Percentiles rank a stretch among this genome's conserved stretches.
Conservation (phyloP, 2,888 invertebrate species). For the Cancer borealis region DNA sequence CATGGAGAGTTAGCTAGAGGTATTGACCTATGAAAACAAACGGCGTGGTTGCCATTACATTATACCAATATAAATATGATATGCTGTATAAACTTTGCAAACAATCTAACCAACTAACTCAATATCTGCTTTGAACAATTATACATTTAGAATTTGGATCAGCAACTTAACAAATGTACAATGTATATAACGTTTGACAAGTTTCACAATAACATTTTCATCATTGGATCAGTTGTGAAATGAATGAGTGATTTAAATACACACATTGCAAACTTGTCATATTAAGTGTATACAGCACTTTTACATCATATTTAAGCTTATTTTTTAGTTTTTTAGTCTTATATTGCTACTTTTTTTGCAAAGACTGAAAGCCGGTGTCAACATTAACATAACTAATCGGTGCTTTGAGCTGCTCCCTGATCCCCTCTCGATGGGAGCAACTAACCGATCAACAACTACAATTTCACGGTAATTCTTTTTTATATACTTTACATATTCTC, state of each 20-base stretch:
- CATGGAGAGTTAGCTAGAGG: constrained; percentile 68
- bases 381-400: constrained; percentile 22
- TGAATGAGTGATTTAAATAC: constrained; percentile 14
- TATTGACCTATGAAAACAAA: constrained; percentile 68
- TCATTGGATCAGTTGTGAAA: constrained; percentile 26
- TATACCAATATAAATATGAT: constrained; percentile 71
- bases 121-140: constrained; percentile 55
- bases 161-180: constrained; percentile 34
- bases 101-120: constrained; percentile 66
- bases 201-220: background rate
- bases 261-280: constrained; percentile 45
- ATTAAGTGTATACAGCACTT: constrained; percentile 62
- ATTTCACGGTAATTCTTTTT: background rate
- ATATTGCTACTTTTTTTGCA: constrained; percentile 49
- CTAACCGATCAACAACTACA: background rate
- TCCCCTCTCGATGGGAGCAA: background rate
- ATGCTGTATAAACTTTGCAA: constrained; percentile 70
- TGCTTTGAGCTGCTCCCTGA: background rate
- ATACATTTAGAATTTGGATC: constrained; percentile 57
- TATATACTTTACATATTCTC: background rate
- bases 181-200: constrained; percentile 10
- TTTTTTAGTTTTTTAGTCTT: constrained; percentile 35
- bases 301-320: constrained; percentile 46
- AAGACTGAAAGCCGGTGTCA: constrained; percentile 35
- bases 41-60: constrained; percentile 59